A percentile compares a stretch with the other conserved stretches of the same genome.
These are phyloP conservation scores for Vidua chalybeata DNA, from an alignment of 2,113 vertebrate genomes.

Conservation along the genomic window DNA sequence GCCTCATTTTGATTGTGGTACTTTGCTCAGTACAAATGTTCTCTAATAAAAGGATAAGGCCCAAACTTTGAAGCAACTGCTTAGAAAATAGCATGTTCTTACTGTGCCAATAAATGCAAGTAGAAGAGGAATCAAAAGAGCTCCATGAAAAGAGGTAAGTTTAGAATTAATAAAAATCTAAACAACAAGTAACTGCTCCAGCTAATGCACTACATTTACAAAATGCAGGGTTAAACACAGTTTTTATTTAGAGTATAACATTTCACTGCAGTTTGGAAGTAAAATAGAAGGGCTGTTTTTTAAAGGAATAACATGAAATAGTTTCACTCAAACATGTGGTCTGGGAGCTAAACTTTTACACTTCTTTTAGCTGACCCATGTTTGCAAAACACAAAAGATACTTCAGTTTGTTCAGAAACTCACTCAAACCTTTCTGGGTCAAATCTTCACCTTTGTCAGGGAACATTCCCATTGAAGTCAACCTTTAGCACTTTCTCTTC, in stretches of 20 bases:
- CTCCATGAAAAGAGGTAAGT: not conserved
- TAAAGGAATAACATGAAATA: not conserved
- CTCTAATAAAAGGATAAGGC: not conserved
- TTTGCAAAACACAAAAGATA: constrained; percentile 9
- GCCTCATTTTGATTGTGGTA: not conserved
- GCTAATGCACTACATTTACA: not conserved
- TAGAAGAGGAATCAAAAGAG: not conserved
- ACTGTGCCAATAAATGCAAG: not conserved
- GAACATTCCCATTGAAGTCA: constrained; percentile 28
- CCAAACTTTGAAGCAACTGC: not conserved
- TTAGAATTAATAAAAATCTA: not conserved
- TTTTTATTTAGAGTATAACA: not conserved
- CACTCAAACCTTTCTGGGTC: constrained; percentile 39
- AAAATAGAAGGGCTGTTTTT: not conserved
- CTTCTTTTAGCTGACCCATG: not conserved
- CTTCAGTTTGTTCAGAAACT: not conserved
- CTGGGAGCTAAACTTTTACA: not conserved
- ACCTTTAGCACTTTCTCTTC: constrained; percentile 2
- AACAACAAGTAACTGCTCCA: not conserved
- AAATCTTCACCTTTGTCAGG: not conserved
- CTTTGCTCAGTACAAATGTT: not conserved
- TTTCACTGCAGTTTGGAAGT: not conserved
- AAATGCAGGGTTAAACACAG: not conserved
- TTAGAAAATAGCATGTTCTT: not conserved
- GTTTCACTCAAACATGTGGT: not conserved